phyloP scores from a whole-genome alignment of 92 coral and sea anemone species.

The Plumapathes pennacea region DNA sequence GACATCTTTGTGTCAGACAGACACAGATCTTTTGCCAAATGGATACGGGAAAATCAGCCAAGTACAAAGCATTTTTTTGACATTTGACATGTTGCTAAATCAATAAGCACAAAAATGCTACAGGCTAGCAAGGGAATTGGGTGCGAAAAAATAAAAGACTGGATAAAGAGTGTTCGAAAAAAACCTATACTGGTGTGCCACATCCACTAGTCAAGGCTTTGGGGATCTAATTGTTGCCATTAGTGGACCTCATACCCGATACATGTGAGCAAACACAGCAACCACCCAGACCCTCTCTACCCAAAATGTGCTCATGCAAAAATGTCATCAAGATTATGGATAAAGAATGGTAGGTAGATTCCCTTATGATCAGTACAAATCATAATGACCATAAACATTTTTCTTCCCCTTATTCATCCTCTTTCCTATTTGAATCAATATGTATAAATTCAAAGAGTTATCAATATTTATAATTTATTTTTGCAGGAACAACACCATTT shows the following conservation, averaged over 20 bases:
- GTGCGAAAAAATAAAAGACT: conserved; percentile 18
- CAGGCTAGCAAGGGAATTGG: conserved; percentile 35
- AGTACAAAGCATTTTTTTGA: background rate
- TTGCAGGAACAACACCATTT: too few species aligned
- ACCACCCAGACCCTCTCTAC: conserved; percentile 13
- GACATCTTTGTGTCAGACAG: conserved; percentile 34
- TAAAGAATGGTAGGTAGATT: too few species aligned
- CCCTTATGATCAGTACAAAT: too few species aligned
- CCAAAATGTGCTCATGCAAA: conserved; percentile 24
- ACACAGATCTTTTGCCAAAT: conserved; percentile 38
- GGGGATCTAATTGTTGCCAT: conserved; percentile 16
- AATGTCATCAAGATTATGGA: too few species aligned
- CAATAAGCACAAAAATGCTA: conserved; percentile 26
- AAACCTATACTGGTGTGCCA: conserved; percentile 29
- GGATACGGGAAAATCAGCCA: conserved; percentile 8
- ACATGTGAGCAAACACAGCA: conserved; percentile 12
- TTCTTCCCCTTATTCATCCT: too few species aligned
- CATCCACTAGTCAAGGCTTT: conserved; percentile 15
- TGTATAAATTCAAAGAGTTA: too few species aligned
- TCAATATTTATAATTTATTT: too few species aligned
- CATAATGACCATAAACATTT: too few species aligned
- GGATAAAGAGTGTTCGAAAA: conserved; percentile 31
- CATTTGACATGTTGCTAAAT: conserved; percentile 3
- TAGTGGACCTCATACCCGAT: conserved; percentile 19
- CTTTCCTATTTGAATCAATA: too few species aligned